Base-by-base conservation (phyloP, 2,113 vertebrate species). In the Hiodon tergisus region DNA sequence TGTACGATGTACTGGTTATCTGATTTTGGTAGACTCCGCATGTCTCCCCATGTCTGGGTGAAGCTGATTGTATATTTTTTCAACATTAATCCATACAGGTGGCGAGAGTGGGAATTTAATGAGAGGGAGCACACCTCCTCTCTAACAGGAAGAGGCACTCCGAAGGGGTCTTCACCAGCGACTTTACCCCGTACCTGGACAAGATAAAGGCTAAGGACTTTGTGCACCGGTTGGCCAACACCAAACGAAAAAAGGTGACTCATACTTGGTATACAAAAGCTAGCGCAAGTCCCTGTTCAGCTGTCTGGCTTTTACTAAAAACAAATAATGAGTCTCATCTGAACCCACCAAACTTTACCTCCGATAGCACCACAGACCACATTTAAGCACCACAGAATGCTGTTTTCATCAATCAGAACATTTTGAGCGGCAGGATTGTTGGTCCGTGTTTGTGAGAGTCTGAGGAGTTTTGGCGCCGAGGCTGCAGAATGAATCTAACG, bases 151-250 rank as follows among this genome's bases (percentile, higher is more conserved):
- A 89, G 81, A 78, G 93, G 0, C 92, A 94, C 78, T 91, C 92
- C 0, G 93, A 95, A 4, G 93, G 92, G 3, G 94, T 90, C 4
- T 94, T 94, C 83, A 86, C 85, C 17, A 93, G 84, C 0, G 92
- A 94, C 80, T 87, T 92, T 78, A 91, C 87, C 2, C 78, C 66
- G 48, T 87, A 89, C 78, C 81, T 93, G 60, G 94, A 95, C 81
- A 91, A 79, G 75, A 85, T 90, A 71, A 94, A 93, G 77, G 92
- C 92, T 52, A 94, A 92, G 81, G 85, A 94, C 81, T 94, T 94
- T 51, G 91, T 94, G 75, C 88, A 91, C 4, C 94, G 93, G 94
- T 88, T 94, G 79, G 86, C 90, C 82, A 88, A 86, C 80, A 83
- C 83, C 14, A 91, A 89, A 75, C 50, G 60, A 31, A 46, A 84